A percentile compares a stretch with the other conserved stretches of the same genome.
Evolutionary conservation across 1,140 invertebrate genomes (phyloP).

Genomic region (Brachionus plicatilis): DNA sequence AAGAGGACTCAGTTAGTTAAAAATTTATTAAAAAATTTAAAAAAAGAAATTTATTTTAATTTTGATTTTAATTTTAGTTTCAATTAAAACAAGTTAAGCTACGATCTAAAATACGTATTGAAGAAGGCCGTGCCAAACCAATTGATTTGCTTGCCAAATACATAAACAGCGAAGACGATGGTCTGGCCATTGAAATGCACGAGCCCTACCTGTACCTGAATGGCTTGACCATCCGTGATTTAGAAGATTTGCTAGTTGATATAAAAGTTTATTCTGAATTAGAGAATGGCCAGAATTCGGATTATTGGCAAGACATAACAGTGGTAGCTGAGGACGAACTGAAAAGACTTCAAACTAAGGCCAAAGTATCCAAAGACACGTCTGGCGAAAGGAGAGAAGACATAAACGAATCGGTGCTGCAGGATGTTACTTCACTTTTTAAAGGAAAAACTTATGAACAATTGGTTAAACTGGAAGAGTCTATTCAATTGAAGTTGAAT

Average conservation of each 20-base stretch:
- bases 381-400: constrained; percentile 70
- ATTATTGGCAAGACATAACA: constrained; percentile 95
- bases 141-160: constrained; percentile 96
- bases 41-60: constrained; percentile 44
- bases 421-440: constrained; percentile 81
- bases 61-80: constrained; percentile 44
- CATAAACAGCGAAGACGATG: constrained; percentile 79
- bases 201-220: constrained; percentile 93
- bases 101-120: constrained; percentile 85
- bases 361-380: constrained; percentile 50
- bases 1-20: constrained; percentile 69
- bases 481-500: constrained; percentile 73
- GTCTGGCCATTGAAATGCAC: constrained; percentile 81
- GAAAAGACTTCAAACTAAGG: constrained; percentile 70
- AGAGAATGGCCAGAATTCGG: constrained; percentile 71
- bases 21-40: too few species aligned
- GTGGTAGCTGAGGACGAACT: constrained; percentile 93
- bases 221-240: constrained; percentile 78
- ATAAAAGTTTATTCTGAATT: constrained; percentile 70
- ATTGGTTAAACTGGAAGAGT: constrained; percentile 71
- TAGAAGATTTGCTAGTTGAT: constrained; percentile 95
- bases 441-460: constrained; percentile 85
- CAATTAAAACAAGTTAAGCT: constrained; percentile 62
- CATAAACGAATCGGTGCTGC: constrained; percentile 83
- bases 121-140: constrained; percentile 90